Evolutionary conservation across 2,888 invertebrate species (phyloP), one percentile per base, ranked within the genome.

Genomic region (Dynastes hyllus): DNA sequence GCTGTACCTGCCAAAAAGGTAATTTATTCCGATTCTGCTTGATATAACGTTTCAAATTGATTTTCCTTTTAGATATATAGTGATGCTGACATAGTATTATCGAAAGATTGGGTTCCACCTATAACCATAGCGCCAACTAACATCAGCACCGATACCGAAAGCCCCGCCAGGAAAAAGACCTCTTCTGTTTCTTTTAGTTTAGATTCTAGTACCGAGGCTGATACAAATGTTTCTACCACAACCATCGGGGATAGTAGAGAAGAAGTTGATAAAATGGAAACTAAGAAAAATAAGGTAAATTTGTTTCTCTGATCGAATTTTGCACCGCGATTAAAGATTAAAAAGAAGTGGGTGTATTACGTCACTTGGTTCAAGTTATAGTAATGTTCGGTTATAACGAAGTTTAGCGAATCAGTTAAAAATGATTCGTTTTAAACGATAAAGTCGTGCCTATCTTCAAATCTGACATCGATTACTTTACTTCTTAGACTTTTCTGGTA

Each of bases 81-180:
- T 87, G 96, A 96, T 89, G 96, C 96, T 79, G 96, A 96, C 88
- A 95, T 96, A 86, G 95, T 96, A 80, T 91, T 96, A 85, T 95
- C 95, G 58, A 94, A 95, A 81, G 96, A 96, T 82, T 96, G 96
- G 95, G 95, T 96, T 83, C 96, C 96, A 83, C 96, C 96, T 55
- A 93, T 95, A 84, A 95, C 95, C 83, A 92, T 95, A 86, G 93
- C 94, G 77, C 94, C 95, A 66, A 90, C 90, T 37, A 92, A 93
- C 80, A 92, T 94, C 84, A 92, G 92, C 29, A 91, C 91, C 75
- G 89, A 89, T 5, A 86, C 88, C 1, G 87, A 88, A 55, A 90
- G 90, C 81, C 92, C 91, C 58, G 91, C 91, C 37, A 91, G 94
- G 67, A 94, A 94, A 85, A 94, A 94, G 87, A 93, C 93, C 76